Conservation (phyloP, 2,797 vertebrate species). For the Gallinago nigripennis region DNA sequence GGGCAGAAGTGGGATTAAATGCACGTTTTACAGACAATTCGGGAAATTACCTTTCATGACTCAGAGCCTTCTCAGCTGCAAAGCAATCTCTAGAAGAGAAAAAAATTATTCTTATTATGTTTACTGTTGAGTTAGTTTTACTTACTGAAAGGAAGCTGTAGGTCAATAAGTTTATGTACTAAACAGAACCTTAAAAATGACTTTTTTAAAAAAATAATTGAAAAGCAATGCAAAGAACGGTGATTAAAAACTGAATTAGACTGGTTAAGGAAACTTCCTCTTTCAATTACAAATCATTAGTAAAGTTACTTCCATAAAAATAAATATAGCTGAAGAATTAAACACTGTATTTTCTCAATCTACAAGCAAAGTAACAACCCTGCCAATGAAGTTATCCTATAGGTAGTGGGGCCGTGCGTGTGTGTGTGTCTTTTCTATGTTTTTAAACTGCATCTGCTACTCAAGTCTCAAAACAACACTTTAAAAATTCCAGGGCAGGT, state of each 20-base stretch:
- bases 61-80: not conserved
- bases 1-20: not conserved
- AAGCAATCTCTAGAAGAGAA: not conserved
- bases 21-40: not conserved
- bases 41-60: slow-evolving; percentile 18
- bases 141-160: not conserved
- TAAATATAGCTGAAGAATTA: not conserved
- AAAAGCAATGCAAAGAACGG: not conserved
- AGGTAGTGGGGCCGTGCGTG: too few species aligned
- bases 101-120: not conserved
- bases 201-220: not conserved
- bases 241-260: not conserved
- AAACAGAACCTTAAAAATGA: not conserved
- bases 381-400: not conserved
- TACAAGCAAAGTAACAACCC: not conserved
- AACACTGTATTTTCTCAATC: not conserved
- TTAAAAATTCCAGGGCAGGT: not conserved
- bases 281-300: not conserved
- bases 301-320: not conserved
- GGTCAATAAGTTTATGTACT: not conserved
- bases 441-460: not conserved
- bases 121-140: not conserved
- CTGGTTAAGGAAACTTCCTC: not conserved
- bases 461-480: not conserved
- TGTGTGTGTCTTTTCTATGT: not conserved